Percentiles rank a stretch among this genome's conserved stretches.
These are phyloP conservation scores for Amaurobius ferox DNA, from an alignment of 2,888 invertebrate species.

Conservation along the genomic window DNA sequence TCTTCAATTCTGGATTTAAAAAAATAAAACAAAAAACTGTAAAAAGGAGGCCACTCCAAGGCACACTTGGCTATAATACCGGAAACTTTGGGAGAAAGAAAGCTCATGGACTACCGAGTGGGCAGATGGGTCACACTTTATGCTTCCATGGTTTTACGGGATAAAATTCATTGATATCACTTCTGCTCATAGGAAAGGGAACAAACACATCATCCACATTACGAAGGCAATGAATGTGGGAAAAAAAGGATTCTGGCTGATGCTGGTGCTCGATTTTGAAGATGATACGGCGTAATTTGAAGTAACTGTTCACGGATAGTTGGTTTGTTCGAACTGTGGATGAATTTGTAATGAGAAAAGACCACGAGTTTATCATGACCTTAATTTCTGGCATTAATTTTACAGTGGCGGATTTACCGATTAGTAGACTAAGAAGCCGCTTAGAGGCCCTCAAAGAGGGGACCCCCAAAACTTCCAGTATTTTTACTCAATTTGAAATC, in stretches of 20 bases:
- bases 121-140: constrained; percentile 39
- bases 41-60: neutral
- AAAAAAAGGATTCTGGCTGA: neutral
- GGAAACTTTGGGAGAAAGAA: neutral
- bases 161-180: neutral
- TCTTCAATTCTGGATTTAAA: neutral
- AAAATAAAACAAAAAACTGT: neutral
- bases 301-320: too few relatives aligned
- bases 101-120: constrained; percentile 23
- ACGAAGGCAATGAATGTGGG: neutral
- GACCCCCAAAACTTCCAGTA: too few relatives aligned
- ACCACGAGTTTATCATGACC: too few relatives aligned
- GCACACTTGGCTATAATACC: neutral
- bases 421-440: too few relatives aligned
- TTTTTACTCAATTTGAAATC: too few relatives aligned
- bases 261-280: too few relatives aligned
- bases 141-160: constrained; percentile 15
- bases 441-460: too few relatives aligned
- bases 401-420: too few relatives aligned
- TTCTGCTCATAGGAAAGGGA: neutral
- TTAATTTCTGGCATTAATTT: too few relatives aligned
- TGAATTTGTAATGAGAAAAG: too few relatives aligned
- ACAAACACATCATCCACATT: neutral
- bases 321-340: too few relatives aligned
- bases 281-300: too few relatives aligned